phyloP scores from a whole-genome alignment of 2,888 invertebrate species.

The Girardia tigrina region DNA sequence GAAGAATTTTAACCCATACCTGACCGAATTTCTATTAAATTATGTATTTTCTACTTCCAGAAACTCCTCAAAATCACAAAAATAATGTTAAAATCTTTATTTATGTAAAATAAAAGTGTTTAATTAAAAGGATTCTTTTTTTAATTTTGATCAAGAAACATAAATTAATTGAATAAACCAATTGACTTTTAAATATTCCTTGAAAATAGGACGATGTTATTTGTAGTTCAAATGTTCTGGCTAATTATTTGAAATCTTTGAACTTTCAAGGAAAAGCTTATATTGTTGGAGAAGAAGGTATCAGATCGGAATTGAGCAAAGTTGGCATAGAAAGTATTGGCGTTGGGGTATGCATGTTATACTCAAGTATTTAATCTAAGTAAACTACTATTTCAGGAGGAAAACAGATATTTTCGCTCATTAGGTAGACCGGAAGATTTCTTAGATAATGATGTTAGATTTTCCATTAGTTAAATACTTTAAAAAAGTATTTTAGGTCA shows the following conservation, averaged over 20 bases:
- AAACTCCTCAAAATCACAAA: no score
- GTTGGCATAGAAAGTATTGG: constrained; percentile 64
- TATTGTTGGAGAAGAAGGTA: constrained; percentile 66
- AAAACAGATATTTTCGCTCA: constrained; percentile 23
- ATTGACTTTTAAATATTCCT: no score
- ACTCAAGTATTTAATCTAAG: no score
- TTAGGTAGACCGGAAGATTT: no score
- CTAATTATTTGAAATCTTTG: constrained; percentile 62
- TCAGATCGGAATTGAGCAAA: constrained; percentile 67
- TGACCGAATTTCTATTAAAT: no score
- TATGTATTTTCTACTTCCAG: no score
- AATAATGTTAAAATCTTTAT: no score
- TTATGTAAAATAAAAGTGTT: no score
- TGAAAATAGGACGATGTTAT: constrained; percentile 63
- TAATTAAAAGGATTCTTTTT: no score
- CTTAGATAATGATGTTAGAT: background rate
- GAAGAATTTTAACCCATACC: no score
- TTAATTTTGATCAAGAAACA: no score
- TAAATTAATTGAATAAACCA: no score
- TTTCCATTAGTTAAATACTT: background rate
- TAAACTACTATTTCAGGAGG: constrained; percentile 24
- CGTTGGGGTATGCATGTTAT: constrained; percentile 57
- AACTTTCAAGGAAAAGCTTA: constrained; percentile 68
- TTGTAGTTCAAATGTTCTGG: constrained; percentile 65
- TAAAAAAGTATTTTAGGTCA: constrained; percentile 57